Conservation (phyloP, 2,888 invertebrate genomes). For the Aphodius granarius region DNA sequence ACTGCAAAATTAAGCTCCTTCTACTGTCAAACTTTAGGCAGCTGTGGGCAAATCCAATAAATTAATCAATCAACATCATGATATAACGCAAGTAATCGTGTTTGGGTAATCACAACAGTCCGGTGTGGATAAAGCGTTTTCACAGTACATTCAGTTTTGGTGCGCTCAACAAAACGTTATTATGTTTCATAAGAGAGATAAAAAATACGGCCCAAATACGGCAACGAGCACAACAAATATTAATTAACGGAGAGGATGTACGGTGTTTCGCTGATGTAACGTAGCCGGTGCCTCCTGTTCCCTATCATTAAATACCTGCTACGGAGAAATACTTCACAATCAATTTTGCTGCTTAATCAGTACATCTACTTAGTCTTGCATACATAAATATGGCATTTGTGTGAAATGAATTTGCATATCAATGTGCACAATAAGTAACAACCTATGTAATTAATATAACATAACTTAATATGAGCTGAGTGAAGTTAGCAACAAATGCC, state of each 20-base stretch:
- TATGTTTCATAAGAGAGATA: neutral
- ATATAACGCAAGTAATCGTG: neutral
- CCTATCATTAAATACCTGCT: neutral
- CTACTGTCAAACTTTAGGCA: neutral
- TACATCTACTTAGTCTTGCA: neutral
- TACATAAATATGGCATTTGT: too few relatives aligned
- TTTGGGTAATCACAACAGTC: neutral
- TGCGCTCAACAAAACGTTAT: neutral
- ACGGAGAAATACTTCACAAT: neutral
- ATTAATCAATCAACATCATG: neutral
- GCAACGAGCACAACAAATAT: neutral
- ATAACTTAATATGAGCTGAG: too few relatives aligned
- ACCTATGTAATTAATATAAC: too few relatives aligned
- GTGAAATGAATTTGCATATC: too few relatives aligned
- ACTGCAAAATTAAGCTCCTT: neutral
- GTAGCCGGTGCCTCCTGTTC: neutral
- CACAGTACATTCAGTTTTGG: neutral
- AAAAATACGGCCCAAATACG: neutral
- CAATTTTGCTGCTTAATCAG: neutral
- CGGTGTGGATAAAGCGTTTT: neutral
- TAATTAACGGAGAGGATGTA: neutral
- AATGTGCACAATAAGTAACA: too few relatives aligned
- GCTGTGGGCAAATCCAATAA: neutral
- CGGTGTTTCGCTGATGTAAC: neutral
- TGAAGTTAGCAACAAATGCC: too few relatives aligned